phyloP scores from a whole-genome alignment of 2,888 invertebrate species.

The Pandemis cinnamomeana region DNA sequence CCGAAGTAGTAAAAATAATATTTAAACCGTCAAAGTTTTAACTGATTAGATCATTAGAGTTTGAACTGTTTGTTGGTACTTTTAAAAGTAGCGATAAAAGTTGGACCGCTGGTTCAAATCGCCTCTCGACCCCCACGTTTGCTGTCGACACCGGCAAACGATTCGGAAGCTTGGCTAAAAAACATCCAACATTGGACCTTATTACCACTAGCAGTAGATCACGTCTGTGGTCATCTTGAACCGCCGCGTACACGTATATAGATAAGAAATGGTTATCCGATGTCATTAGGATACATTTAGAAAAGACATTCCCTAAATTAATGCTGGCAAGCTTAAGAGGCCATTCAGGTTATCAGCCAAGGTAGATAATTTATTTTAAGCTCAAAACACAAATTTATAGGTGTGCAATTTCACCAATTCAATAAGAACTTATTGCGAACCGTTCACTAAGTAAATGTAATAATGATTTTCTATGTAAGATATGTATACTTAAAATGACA shows the following conservation, averaged over 20 bases:
- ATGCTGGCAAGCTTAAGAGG: slow-evolving; percentile 33
- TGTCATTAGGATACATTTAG: slow-evolving; percentile 40
- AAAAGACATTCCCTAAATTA: slow-evolving; percentile 34
- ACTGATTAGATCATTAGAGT: slow-evolving; percentile 27
- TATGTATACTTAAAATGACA: too few species aligned
- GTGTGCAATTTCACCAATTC: neutral
- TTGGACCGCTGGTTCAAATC: slow-evolving; percentile 49
- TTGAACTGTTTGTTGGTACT: slow-evolving; percentile 31
- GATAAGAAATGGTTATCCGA: slow-evolving; percentile 40
- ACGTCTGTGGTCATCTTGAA: slow-evolving; percentile 22
- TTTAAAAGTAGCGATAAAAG: slow-evolving; percentile 56
- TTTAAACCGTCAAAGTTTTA: slow-evolving; percentile 4
- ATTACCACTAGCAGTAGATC: slow-evolving; percentile 13
- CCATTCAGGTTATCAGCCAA: slow-evolving; percentile 30
- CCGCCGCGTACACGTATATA: slow-evolving; percentile 23
- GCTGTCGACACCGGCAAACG: slow-evolving; percentile 40
- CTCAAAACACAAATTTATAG: neutral
- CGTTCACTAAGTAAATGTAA: too few species aligned
- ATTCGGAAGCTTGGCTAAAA: slow-evolving; percentile 9
- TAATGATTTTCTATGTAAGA: too few species aligned
- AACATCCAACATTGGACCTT: slow-evolving; percentile 25
- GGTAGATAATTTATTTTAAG: neutral
- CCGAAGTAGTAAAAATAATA: neutral
- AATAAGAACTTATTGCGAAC: too few species aligned
- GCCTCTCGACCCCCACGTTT: slow-evolving; percentile 51